Evolutionary conservation across 2,797 vertebrate genomes (phyloP), one percentile per base, ranked within the genome.

Genomic region (Pangasius larnaudii): DNA sequence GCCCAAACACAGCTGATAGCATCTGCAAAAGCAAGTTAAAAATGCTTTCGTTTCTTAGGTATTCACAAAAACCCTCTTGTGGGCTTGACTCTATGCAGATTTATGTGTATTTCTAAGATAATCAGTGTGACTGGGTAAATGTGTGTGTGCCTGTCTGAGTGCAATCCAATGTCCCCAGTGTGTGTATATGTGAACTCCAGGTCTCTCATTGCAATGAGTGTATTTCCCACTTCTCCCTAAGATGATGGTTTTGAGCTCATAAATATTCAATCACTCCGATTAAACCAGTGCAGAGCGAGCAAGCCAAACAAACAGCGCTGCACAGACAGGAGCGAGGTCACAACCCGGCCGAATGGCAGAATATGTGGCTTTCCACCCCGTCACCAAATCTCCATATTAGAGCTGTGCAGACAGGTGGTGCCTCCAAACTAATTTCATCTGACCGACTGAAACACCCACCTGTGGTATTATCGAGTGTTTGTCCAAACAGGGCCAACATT

Each of bases 201-300:
- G 86, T 87, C 74, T 86, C 85, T 85, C 83, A 46, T 33, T 77
- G 30, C 61, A 90, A 78, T 56, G 27, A 56, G 59, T 63, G 87
- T 33, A 87, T 84, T 89, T 79, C 71, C 86, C 74, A 58, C 74
- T 80, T 83, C n/a, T 39, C 36, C 74, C 82, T 86, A 61, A 84
- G 84, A 88, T 46, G 88, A 86, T 63, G 61, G n/a, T 46, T 78
- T 72, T 58, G 74, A 85, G 85, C 88, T 90, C 87, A 91, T 91
- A 86, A 87, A 91, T 91, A 91, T 91, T 87, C 83, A 89, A 89
- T 84, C 4, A 18, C 5, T 81, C 81, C 33, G 91, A 89, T 91
- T 89, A 88, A 91, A 90, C 80, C 89, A 75, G 88, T 53, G 61
- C 71, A 80, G 61, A 42, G 82, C 9, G 6, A 82, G 84, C 22